Evolutionary conservation across 2,888 invertebrate species (phyloP), one percentile per base, ranked within the genome.

Genomic region (Osedax frankpressi): DNA sequence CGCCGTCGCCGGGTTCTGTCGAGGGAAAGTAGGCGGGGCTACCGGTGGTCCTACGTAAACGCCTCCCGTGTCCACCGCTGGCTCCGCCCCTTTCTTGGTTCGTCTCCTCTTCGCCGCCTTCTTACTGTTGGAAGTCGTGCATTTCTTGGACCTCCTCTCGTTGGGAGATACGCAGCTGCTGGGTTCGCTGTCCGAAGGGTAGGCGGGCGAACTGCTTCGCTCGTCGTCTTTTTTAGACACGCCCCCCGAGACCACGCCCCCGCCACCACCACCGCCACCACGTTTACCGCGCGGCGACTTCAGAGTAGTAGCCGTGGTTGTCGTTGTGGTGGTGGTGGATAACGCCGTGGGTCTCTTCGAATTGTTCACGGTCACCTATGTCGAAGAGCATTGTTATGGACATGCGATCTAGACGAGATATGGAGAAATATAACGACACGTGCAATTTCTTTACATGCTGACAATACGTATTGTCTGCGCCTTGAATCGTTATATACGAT

Each of bases 101-200:
- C 78, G 72, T 78, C 84, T 24, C 84, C 87, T 71, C 28, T 68
- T 73, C 30, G 30, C 71, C 28, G 19, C 30, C 28, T 44, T 29
- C 62, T 29, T 63, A 27, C 59, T 69, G 29, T 29, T 60, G 25
- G 28, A 30, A 59, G 28, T 28, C n/a, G 28, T 24, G 25, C 77
- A 77, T 19, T 44, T 44, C 11, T 11, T 19, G 11, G 44, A 19
- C 19, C 6, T 19, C 19, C 44, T 6, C 11, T 44, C 44, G 44
- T 19, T 62, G n/a, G 60, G 73, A 27, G 78, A 76, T 26, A 74
- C 74, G 62, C 76, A 76, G 74, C 81, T 81, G 71, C 79, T 80
- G 70, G 80, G 81, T 30, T 95, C 94, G 76, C 94, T 94, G 81
- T 95, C 94, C 0, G 94, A 94, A 80, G 94, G 94, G 82, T 94